Percentiles rank a stretch among this genome's conserved stretches.
Conservation (phyloP, 2,113 vertebrate species). For the Cyprinodon brontotheroides region DNA sequence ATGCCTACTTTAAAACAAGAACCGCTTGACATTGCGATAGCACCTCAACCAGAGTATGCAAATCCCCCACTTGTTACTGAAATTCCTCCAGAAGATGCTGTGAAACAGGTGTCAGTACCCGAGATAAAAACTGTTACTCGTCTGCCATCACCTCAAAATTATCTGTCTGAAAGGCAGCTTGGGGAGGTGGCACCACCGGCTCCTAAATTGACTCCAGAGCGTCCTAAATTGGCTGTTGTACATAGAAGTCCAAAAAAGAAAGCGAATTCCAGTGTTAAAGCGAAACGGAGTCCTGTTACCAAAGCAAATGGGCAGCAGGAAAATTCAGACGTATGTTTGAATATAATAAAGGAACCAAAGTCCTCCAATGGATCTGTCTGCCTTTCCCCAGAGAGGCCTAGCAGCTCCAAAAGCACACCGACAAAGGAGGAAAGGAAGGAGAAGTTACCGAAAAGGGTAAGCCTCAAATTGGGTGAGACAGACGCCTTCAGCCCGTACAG, state of each 20-base stretch:
- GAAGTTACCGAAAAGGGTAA: constrained; percentile 75
- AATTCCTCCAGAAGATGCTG: constrained; percentile 22
- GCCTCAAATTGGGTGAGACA: constrained; percentile 67
- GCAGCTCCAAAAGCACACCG: constrained; percentile 74
- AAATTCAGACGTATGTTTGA: constrained; percentile 17
- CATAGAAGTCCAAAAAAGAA: constrained; percentile 50
- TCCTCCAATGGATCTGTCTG: constrained; percentile 43
- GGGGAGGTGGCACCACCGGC: constrained; percentile 28
- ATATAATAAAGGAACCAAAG: constrained; percentile 52
- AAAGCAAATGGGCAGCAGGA: constrained; percentile 44
- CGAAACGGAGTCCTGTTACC: constrained; percentile 45
- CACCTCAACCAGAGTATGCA: constrained; percentile 42
- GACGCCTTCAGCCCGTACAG: constrained; percentile 88
- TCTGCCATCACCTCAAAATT: constrained; percentile 60
- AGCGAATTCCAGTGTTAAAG: constrained; percentile 33
- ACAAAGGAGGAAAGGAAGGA: constrained; percentile 72
- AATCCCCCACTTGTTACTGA: constrained; percentile 31
- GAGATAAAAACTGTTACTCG: constrained; percentile 63
- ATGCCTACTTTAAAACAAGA: constrained; percentile 69
- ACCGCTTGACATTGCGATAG: constrained; percentile 70
- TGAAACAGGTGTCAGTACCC: constrained; percentile 22
- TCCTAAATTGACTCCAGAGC: constrained; percentile 35
- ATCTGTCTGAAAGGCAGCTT: constrained; percentile 34
- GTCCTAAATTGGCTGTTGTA: constrained; percentile 4
- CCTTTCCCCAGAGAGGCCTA: constrained; percentile 64